Evolutionary conservation across 2,888 invertebrate species (phyloP).

Genomic region (Cheilosia impressa): DNA sequence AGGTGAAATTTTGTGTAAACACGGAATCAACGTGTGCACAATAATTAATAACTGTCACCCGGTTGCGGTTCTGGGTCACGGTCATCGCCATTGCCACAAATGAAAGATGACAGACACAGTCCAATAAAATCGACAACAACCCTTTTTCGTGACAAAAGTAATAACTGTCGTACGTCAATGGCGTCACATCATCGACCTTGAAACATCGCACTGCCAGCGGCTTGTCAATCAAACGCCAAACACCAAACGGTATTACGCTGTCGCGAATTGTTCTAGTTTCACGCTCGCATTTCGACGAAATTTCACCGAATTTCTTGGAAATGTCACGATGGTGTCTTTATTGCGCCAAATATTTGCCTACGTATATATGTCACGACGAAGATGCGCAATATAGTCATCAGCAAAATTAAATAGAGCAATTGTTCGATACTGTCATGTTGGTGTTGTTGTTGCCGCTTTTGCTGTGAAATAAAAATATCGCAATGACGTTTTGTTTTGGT

Average conservation of each 20-base stretch:
- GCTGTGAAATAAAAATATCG: slow-evolving; percentile 21
- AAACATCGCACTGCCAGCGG: slow-evolving; percentile 21
- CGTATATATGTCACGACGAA: not conserved
- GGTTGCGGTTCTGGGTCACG: slow-evolving; percentile 38
- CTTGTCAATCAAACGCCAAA: slow-evolving; percentile 66
- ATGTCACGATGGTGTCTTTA: slow-evolving; percentile 37
- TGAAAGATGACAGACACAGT: slow-evolving; percentile 11
- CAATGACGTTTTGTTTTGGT: slow-evolving; percentile 48
- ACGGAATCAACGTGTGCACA: slow-evolving; percentile 33
- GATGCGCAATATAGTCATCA: slow-evolving; percentile 66
- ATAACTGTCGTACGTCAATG: slow-evolving; percentile 40
- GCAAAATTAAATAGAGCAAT: slow-evolving; percentile 48
- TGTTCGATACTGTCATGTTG: slow-evolving; percentile 40
- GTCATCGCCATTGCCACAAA: slow-evolving; percentile 29
- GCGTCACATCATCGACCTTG: slow-evolving; percentile 48
- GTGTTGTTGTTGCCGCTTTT: not conserved
- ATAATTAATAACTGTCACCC: slow-evolving; percentile 60
- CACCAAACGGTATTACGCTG: slow-evolving; percentile 8
- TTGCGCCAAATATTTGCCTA: slow-evolving; percentile 9
- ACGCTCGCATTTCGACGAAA: slow-evolving; percentile 51
- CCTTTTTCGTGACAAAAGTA: slow-evolving; percentile 58
- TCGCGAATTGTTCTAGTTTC: slow-evolving; percentile 36
- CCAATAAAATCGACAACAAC: not conserved
- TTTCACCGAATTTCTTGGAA: slow-evolving; percentile 63
- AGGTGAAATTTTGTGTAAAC: slow-evolving; percentile 64